Percentiles rank a stretch among this genome's conserved stretches.
These are phyloP conservation scores for Entelurus aequoreus DNA, from an alignment of 2,113 vertebrate species.

Conservation along the genomic window DNA sequence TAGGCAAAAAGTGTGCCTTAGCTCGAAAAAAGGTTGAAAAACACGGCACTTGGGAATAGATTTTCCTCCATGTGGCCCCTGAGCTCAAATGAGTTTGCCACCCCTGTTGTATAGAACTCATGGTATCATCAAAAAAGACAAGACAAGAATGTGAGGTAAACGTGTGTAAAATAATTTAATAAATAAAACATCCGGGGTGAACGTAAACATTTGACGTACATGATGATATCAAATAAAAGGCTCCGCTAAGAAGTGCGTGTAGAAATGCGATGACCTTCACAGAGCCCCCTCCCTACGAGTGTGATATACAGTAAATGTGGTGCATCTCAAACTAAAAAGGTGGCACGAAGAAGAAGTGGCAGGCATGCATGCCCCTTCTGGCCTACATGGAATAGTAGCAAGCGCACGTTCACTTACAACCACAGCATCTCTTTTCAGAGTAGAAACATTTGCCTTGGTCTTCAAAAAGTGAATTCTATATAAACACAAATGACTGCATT, in stretches of 20 bases:
- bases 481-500: background rate
- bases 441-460: slow-evolving; percentile 7
- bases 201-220: slow-evolving; percentile 61
- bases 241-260: slow-evolving; percentile 28
- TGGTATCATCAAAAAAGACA: background rate
- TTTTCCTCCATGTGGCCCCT: background rate
- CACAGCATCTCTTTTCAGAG: background rate
- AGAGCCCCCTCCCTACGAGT: slow-evolving; percentile 25
- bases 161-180: slow-evolving; percentile 64
- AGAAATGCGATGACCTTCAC: slow-evolving; percentile 21
- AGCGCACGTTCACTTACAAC: slow-evolving; percentile 21
- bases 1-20: no score
- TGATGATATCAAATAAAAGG: slow-evolving; percentile 43
- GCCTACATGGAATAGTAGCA: slow-evolving; percentile 20
- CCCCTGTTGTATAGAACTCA: background rate
- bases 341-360: slow-evolving; percentile 33
- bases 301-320: slow-evolving; percentile 30
- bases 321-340: slow-evolving; percentile 28
- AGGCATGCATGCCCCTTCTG: slow-evolving; percentile 44
- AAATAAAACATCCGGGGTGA: slow-evolving; percentile 53
- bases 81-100: no score
- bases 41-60: background rate
- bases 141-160: slow-evolving; percentile 29
- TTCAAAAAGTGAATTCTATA: background rate
- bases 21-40: no score